These are phyloP conservation scores for Venusia cambrica DNA, from an alignment of 2,888 invertebrate species.

Conservation along the genomic window DNA sequence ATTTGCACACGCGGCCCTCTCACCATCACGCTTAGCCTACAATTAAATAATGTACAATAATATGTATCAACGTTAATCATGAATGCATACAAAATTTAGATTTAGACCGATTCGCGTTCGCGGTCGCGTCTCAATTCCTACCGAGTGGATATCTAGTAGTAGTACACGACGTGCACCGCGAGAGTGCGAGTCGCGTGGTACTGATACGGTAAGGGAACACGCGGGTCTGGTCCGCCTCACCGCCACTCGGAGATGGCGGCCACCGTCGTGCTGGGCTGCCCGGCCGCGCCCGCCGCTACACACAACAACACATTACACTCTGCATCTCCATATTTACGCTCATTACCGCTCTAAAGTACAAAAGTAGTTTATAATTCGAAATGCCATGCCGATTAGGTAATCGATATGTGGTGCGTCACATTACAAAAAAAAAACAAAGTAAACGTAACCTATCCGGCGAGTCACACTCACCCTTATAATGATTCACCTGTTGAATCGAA, in stretches of 20 bases:
- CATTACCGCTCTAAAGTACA: no score
- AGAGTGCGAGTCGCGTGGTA: slow-evolving; percentile 41
- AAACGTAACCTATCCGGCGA: no score
- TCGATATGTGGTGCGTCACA: no score
- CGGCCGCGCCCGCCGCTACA: slow-evolving; percentile 61
- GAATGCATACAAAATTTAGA: slow-evolving; percentile 66
- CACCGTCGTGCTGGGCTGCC: slow-evolving; percentile 82
- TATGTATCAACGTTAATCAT: slow-evolving; percentile 64
- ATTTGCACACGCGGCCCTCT: slow-evolving; percentile 44
- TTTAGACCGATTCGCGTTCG: slow-evolving; percentile 33
- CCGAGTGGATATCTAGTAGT: slow-evolving; percentile 34
- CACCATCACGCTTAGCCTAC: slow-evolving; percentile 49
- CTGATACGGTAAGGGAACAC: slow-evolving; percentile 21
- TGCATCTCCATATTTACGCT: no score
- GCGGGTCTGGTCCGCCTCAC: slow-evolving; percentile 66
- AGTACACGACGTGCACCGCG: no score
- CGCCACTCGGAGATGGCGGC: slow-evolving; percentile 82
- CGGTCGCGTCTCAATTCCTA: slow-evolving; percentile 40
- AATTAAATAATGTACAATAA: slow-evolving; percentile 73
- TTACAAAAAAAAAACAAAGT: slow-evolving; percentile 12
- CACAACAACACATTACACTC: not conserved
- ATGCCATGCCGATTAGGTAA: no score
- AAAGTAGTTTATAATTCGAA: no score
- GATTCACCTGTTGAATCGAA: no score
- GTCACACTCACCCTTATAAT: no score